Percentiles rank a stretch among this genome's conserved stretches.
These are phyloP conservation scores for Punctoribates punctum DNA, from an alignment of 2,888 invertebrate genomes.

Conservation along the genomic window DNA sequence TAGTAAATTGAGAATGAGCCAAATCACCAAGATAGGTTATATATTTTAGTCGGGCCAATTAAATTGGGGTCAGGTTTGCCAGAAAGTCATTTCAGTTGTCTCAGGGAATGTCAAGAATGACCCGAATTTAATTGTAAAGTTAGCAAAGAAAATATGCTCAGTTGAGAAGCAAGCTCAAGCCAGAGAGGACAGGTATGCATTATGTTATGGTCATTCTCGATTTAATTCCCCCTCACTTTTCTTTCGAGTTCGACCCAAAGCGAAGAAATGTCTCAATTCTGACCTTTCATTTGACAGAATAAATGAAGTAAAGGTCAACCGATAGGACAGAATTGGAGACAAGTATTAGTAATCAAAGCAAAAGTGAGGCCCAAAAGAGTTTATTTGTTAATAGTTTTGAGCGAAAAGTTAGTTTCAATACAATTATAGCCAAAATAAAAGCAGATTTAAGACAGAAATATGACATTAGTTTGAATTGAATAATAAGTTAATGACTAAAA, in stretches of 20 bases:
- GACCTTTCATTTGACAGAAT: background rate
- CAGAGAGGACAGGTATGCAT: background rate
- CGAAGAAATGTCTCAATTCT: background rate
- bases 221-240: constrained; percentile 37
- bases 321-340: background rate
- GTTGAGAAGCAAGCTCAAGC: background rate
- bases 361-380: constrained; percentile 31
- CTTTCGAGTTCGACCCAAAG: background rate
- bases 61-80: background rate
- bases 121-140: constrained; percentile 10
- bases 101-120: constrained; percentile 27
- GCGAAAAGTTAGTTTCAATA: constrained; percentile 4
- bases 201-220: constrained; percentile 23
- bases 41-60: background rate
- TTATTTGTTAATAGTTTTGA: constrained; percentile 21
- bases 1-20: constrained; percentile 29
- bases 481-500: background rate
- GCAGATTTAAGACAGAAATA: background rate
- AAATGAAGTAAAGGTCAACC: background rate
- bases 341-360: constrained; percentile 25
- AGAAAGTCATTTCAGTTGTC: background rate
- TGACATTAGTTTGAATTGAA: background rate
- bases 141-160: background rate
- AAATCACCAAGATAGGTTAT: background rate
- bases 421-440: constrained; percentile 11